Evolutionary conservation across 92 coral and sea anemone genomes (phyloP), one percentile per base, ranked within the genome.

Genomic region (Phenganax stokvisi): DNA sequence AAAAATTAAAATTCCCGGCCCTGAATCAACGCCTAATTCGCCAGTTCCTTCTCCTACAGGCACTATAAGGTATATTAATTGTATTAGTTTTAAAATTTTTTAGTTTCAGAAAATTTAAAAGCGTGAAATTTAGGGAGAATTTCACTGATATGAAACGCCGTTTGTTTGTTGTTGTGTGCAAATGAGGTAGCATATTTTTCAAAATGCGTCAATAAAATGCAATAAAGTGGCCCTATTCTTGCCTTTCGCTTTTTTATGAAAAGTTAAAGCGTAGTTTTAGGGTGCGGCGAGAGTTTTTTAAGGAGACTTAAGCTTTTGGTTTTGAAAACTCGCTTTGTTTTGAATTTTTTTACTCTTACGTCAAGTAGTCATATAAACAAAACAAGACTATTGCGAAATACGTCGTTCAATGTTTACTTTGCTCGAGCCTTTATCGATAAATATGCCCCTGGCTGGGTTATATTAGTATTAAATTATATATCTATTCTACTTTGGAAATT

Each of bases 31-130:
- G 52, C 76, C 92, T 52, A 86, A 90, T n/a, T 94, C 98, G 25
- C 98, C 98, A 10, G 55, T 92, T 62, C 98, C 98, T 56, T 94
- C 98, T 11, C 98, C 98, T 56, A 94, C 98, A 29, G 92, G 91
- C 61, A 94, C 98, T 13, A 94, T 94, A 80, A 94, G 98, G 98
- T 94, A 71, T 17, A 81, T 9, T 15, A 44, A 53, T 81, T 53
- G 31, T 7, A 20, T 71, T 20, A 9, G 11, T 25, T 30, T 55
- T 15, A 53, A n/a, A 15, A 54, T 6, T 9, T 74, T 25, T 37
- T 37, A 37, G 47, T 37, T 37, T 37, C 47, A 37, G 47, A 37
- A 37, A 37, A 37, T 5, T 37, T 37, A 37, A 37, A 37, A 37
- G 47, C 47, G 47, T 37, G 47, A 37, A 37, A 37, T 37, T 37